These are phyloP conservation scores for Diploscapter pachys DNA, from an alignment of 1,140 invertebrate species.

Conservation along the genomic window DNA sequence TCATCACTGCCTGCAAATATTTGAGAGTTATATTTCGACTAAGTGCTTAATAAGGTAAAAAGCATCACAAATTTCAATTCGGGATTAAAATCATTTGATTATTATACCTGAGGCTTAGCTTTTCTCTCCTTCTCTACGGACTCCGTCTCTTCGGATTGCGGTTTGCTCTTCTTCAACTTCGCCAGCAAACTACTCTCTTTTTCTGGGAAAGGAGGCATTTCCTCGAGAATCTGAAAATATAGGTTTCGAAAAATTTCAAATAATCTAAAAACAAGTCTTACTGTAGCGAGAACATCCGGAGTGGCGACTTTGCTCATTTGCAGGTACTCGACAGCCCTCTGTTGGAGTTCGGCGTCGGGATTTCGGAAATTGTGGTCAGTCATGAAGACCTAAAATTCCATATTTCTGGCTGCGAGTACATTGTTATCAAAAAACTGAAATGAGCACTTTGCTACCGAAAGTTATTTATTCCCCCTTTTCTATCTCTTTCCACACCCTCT, in stretches of 20 bases:
- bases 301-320: slow-evolving; percentile 92
- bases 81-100: too few species aligned
- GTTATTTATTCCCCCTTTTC: too few species aligned
- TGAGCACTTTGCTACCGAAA: too few species aligned
- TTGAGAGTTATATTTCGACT: too few species aligned
- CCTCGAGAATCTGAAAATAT: slow-evolving; percentile 78
- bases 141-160: slow-evolving; percentile 63
- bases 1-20: slow-evolving; percentile 46
- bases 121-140: slow-evolving; percentile 54
- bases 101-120: slow-evolving; percentile 31
- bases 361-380: slow-evolving; percentile 93
- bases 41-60: too few species aligned
- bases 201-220: slow-evolving; percentile 99
- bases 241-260: neutral
- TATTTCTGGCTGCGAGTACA: neutral
- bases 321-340: slow-evolving; percentile 94
- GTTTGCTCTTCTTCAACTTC: slow-evolving; percentile 90
- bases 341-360: slow-evolving; percentile 95
- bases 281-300: slow-evolving; percentile 79
- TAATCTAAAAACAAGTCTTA: slow-evolving; percentile 60
- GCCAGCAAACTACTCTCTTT: slow-evolving; percentile 90
- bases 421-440: too few species aligned
- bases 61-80: too few species aligned
- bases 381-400: slow-evolving; percentile 69
- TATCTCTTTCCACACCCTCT: too few species aligned